Evolutionary conservation across 2,888 invertebrate species (phyloP), one percentile per base, ranked within the genome.

Genomic region (Leptura quadrifasciata): DNA sequence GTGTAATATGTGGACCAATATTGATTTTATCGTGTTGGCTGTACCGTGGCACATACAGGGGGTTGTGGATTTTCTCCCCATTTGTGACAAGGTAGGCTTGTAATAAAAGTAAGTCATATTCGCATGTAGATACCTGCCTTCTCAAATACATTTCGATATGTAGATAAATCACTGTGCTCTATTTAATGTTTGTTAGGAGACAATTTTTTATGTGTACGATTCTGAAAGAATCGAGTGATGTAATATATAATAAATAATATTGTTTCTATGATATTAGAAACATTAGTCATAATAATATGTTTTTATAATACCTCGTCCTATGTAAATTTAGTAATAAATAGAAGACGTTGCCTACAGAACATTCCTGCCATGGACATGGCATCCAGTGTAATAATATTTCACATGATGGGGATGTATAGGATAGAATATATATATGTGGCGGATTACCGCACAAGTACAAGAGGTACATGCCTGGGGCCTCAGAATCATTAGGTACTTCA

Each of bases 191-290:
- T 87, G 86, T 88, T 89, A 88, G 89, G 87, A 88, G 86, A 88
- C 88, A 88, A 88, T 89, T 89, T 89, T 89, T 88, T 89, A 89
- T 89, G 89, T 89, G 89, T 89, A 88, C 84, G 89, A 88, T 89
- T 89, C 89, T 87, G 83, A 86, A 86, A 87, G 89, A 88, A 88
- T 89, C 89, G 86, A 88, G 89, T 89, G 89, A 89, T 89, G 88
- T 89, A 89, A 88, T 87, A 89, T 88, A 88, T 87, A 87, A 87
- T 85, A 87, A 88, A 88, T 86, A 88, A 88, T 87, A 88, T 87
- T 88, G 89, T 89, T 89, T 89, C 89, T 89, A 89, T 88, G 84
- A 85, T 87, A 87, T 85, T 89, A 89, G 89, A 89, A 89, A 89
- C 89, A 86, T 88, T 89, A 89, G 89, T 89, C 89, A 89, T 87